Conservation (phyloP, 2,797 vertebrate species). For the Dromococcyx pavoninus region DNA sequence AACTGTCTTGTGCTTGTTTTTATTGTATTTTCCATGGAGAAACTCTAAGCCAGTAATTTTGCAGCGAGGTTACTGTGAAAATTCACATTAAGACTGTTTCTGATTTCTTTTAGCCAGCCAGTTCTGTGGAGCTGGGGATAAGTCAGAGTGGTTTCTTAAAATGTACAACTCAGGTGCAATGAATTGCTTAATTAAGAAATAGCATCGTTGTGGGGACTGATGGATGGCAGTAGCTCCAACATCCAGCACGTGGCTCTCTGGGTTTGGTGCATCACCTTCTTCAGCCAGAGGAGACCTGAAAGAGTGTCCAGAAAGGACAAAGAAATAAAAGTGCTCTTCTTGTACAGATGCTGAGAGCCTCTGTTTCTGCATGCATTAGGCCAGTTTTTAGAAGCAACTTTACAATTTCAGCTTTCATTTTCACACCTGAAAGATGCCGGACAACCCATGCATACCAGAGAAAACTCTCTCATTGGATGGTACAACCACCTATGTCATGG, state of each 20-base stretch:
- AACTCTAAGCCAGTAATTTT: not conserved
- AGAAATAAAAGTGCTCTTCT: not conserved
- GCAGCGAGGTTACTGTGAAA: not conserved
- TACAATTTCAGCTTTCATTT: not conserved
- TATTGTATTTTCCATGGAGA: not conserved
- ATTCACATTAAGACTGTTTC: not conserved
- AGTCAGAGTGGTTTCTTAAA: not conserved
- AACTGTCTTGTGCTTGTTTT: not conserved
- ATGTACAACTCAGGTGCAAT: not conserved
- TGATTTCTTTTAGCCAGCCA: not conserved
- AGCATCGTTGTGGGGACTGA: not conserved
- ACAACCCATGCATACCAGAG: rapidly evolving
- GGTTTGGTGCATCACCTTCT: not conserved
- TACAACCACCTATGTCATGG: not conserved
- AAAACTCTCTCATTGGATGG: rapidly evolving
- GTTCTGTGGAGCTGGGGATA: not conserved
- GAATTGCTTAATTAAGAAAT: not conserved
- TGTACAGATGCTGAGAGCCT: not conserved
- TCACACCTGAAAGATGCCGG: not conserved
- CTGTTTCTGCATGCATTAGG: not conserved
- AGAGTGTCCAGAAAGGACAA: not conserved
- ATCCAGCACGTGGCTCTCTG: not conserved
- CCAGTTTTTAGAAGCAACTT: not conserved
- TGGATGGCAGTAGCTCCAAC: not conserved
- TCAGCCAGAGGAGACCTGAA: not conserved